A percentile compares a stretch with the other conserved stretches of the same genome.
phyloP scores from a whole-genome alignment of 2,797 vertebrate genomes.

The Aplochiton taeniatus region DNA sequence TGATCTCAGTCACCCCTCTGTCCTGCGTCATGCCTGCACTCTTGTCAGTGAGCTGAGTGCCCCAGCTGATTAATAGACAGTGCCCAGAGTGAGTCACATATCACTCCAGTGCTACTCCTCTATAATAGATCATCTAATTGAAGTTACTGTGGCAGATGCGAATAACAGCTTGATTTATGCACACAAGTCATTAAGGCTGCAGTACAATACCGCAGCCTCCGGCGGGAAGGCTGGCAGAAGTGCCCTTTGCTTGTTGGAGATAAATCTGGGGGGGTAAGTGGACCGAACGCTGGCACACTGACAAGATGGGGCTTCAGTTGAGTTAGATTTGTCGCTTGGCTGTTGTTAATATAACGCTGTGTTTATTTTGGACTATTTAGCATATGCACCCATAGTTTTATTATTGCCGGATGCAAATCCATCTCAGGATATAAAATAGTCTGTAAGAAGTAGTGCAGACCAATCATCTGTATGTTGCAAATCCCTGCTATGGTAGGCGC shows the following conservation, averaged over 20 bases:
- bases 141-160: conserved; percentile 47
- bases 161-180: conserved; percentile 63
- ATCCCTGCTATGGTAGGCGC: conserved; percentile 30
- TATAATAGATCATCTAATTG: conserved; percentile 65
- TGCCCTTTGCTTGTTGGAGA: conserved; percentile 54
- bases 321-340: neutral
- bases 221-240: conserved; percentile 15
- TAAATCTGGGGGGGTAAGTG: conserved; percentile 64
- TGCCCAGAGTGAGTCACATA: neutral
- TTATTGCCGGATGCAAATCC: no score
- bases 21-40: neutral
- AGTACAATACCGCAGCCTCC: conserved; percentile 26
- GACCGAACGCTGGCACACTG: conserved; percentile 40
- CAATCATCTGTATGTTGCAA: conserved; percentile 14
- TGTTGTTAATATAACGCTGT: no score
- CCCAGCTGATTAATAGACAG: neutral
- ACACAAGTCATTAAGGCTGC: conserved; percentile 53
- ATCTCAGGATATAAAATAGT: no score
- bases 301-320: conserved; percentile 17
- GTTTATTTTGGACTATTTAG: no score
- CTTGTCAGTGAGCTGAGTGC: neutral
- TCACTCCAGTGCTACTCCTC: no score
- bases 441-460: conserved; percentile 9
- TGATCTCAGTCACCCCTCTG: neutral
- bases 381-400: no score